Evolutionary conservation across 2,888 invertebrate genomes (phyloP).

Genomic region (Plebejus anna): DNA sequence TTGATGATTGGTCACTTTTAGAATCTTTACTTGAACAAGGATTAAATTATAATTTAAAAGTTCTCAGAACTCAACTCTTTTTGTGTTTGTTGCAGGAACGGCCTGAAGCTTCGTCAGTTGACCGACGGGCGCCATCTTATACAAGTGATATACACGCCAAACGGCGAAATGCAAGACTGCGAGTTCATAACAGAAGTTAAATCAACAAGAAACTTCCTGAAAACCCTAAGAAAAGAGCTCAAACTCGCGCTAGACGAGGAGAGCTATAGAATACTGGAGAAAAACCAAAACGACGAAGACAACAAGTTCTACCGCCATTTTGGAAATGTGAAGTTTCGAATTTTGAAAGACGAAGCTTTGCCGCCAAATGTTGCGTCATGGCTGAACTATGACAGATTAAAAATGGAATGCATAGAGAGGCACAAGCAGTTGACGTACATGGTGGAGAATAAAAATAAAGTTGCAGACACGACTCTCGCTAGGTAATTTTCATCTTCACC

Average conservation of each 20-base stretch:
- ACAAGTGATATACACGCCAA: constrained; percentile 83
- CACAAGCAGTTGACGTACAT: constrained; percentile 65
- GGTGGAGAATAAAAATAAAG: constrained; percentile 59
- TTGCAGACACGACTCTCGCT: constrained; percentile 51
- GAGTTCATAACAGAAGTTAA: constrained; percentile 81
- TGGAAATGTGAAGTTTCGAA: constrained; percentile 77
- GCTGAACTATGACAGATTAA: constrained; percentile 80
- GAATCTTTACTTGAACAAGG: neutral
- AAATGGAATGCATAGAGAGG: constrained; percentile 73
- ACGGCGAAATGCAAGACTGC: constrained; percentile 82
- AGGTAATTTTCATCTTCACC: constrained; percentile 50
- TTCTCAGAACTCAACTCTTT: neutral
- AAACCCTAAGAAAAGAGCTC: constrained; percentile 79
- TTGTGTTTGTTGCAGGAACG: constrained; percentile 67
- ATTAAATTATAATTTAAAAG: neutral
- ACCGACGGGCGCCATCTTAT: constrained; percentile 84
- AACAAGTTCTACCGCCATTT: constrained; percentile 66
- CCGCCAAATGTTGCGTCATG: constrained; percentile 75
- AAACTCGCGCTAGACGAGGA: constrained; percentile 67
- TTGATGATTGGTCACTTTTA: no score
- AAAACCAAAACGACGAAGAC: constrained; percentile 46
- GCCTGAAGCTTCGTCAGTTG: constrained; percentile 82
- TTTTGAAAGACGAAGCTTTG: constrained; percentile 68
- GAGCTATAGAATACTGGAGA: constrained; percentile 53
- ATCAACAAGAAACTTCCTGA: constrained; percentile 79